Base-by-base conservation (phyloP, 2,888 invertebrate genomes). In the Protophormia terraenovae region DNA sequence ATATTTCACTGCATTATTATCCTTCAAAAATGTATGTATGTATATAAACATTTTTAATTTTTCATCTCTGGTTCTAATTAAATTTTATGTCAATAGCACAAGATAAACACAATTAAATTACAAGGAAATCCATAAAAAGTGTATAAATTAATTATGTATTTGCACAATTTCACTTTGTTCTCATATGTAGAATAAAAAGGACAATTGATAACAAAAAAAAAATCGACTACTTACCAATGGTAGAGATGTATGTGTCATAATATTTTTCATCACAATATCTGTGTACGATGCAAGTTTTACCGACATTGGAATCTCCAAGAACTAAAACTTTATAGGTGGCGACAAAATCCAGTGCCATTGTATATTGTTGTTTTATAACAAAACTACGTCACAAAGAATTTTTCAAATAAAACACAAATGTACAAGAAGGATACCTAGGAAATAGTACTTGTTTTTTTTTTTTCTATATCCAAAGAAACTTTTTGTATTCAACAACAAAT, bases 201-300 rank as follows among this genome's bases (percentile, higher is more conserved):
- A 38, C 10, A 16, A 24, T 24, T n/a, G 8, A 50, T 35, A 35
- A 41, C 2, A 0, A n/a, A 5, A 41, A 60, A 58, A 5, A 50
- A 6, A 27, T 62, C 45, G 24, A 58, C 3, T 16, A 87, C 95
- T 95, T 93, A 97, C 97, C 97, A 93, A 97, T 97, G 87, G 97
- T 97, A 64, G 97, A 97, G 93, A 97, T 97, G 93, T 97, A 97
- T 88, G 97, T 97, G 92, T 97, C 97, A 93, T 97, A 97, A 93
- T 97, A 97, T 90, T 96, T 94, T 93, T 97, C 97, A 92, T 97
- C 97, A 92, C 97, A 97, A 91, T 97, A 97, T 93, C 97, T 95
- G 92, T 97, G 97, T 89, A 97, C 97, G 89, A 97, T 96, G 93
- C 97, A 97, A 84, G 97, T 97, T 94, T 97, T 97, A 19, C 97